Base-by-base conservation (phyloP, 2,888 invertebrate species). In the Tipula unca region DNA sequence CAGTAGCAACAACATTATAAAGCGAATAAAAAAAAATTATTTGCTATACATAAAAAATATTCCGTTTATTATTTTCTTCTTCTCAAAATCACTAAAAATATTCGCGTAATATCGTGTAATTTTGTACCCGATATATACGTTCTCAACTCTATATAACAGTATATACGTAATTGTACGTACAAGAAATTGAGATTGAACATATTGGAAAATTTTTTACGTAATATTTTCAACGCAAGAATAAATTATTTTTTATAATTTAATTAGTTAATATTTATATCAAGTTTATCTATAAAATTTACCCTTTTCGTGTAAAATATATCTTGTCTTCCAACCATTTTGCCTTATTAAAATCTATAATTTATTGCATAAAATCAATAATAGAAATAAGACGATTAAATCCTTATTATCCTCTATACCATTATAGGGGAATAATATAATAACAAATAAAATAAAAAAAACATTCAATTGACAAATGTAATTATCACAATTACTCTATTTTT, bases 401-500 rank as follows among this genome's bases (percentile, higher is more conserved):
- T 69, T 69, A 69, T 69, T 69, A 69, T 69, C 25, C 69, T 69
- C 8, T 69, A 25, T 25, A 69, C 6, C 20, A 25, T 25, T 25
- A 69, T 25, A 69, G 25, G 69, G 69, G 8, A 10, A 69, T n/a
- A n/a, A n/a, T n/a, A n/a, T n/a, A n/a, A n/a, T n/a, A n/a, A n/a
- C n/a, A n/a, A n/a, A n/a, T n/a, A n/a, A n/a, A n/a, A n/a, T n/a
- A 69, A 25, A 69, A 69, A 48, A 13, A 0, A 69, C 10, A 69
- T 69, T 69, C 69, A 69, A 69, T 69, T 69, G 69, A 69, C 69
- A 69, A 69, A 69, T 69, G 69, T 69, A 69, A 69, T 69, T 69
- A 69, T 25, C 69, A 69, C 69, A 25, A 69, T 69, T 69, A 69
- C 69, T 69, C 69, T 69, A 69, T 25, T 69, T 69, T 69, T 69